Base-by-base conservation (phyloP, 2,888 invertebrate genomes). In the Eustalomyia histrio region DNA sequence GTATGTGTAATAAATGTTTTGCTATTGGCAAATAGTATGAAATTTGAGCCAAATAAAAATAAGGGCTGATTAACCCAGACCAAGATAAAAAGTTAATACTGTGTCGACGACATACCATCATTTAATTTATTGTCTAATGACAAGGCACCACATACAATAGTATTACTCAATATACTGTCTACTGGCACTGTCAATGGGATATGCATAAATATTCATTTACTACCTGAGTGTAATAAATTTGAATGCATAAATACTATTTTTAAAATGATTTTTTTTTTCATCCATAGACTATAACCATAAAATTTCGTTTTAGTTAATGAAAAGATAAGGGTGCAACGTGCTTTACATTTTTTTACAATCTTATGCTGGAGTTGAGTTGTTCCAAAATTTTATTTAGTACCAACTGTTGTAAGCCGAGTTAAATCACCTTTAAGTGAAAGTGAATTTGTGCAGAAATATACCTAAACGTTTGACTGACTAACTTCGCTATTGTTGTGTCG, bases 341-440 rank as follows among this genome's bases (percentile, higher is more conserved):
- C 69, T 71, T 79, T 47, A 65, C 21, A 52, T 68, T 57, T n/a
- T 72, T 3, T 47, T 67, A 29, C 29, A 4, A 55, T 55, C 55
- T 67, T 71, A 5, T 33, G n/a, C 43, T 16, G 47, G 24, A 12
- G 10, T 7, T 39, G 33, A 39, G 16, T 18, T 33, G 65, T 53
- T 35, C 33, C 53, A 64, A 18, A 35, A 16, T 29, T 24, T 64
- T 64, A n/a, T 12, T n/a, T 47, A 47, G 43, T 47, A 47, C 14
- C n/a, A n/a, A 47, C n/a, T 47, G 43, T 47, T 47, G 14, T 47
- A 43, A 64, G 43, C 57, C 60, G 16, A 71, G 82, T 83, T 80
- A 79, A 79, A 79, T 79, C 79, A 83, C 83, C 83, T 81, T 79
- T 67, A 80, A 83, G 83, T 83, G 83, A 83, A 83, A 83, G 83